phyloP scores from a whole-genome alignment of 1,140 invertebrate species.

The Schlechtendalia chinensis region DNA sequence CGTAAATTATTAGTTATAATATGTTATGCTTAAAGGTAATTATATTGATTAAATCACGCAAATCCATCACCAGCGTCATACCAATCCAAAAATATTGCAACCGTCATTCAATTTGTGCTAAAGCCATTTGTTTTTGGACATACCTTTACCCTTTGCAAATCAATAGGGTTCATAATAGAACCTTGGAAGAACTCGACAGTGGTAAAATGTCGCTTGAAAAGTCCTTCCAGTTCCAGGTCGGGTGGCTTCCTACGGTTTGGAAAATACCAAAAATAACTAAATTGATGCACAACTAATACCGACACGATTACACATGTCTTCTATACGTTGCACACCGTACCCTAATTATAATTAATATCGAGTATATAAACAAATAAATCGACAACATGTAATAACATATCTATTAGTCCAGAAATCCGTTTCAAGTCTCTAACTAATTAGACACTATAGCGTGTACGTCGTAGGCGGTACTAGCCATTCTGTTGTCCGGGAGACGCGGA shows the following conservation, averaged over 20 bases:
- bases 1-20: too few relatives aligned
- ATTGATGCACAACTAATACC: constrained; percentile 48
- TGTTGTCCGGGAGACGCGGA: too few relatives aligned
- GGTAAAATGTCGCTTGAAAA: constrained; percentile 99
- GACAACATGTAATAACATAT: constrained; percentile 33
- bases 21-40: too few relatives aligned
- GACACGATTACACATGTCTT: constrained; percentile 6
- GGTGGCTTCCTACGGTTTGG: constrained; percentile 73
- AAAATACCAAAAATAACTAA: constrained; percentile 50
- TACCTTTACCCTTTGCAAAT: constrained; percentile 98
- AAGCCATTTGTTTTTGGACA: constrained; percentile 57
- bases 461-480: neutral
- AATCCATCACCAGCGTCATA: constrained; percentile 49
- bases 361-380: constrained; percentile 20
- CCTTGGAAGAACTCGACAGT: constrained; percentile 99
- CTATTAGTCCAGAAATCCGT: constrained; percentile 35
- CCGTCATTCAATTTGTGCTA: constrained; percentile 48
- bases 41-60: constrained; percentile 32
- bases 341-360: constrained; percentile 14
- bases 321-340: constrained; percentile 42
- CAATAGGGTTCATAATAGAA: constrained; percentile 99
- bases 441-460: neutral
- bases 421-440: constrained; percentile 32
- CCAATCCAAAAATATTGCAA: constrained; percentile 48
- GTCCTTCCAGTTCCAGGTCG: constrained; percentile 97